phyloP scores from a whole-genome alignment of 2,888 invertebrate species.

The Tachina fera region DNA sequence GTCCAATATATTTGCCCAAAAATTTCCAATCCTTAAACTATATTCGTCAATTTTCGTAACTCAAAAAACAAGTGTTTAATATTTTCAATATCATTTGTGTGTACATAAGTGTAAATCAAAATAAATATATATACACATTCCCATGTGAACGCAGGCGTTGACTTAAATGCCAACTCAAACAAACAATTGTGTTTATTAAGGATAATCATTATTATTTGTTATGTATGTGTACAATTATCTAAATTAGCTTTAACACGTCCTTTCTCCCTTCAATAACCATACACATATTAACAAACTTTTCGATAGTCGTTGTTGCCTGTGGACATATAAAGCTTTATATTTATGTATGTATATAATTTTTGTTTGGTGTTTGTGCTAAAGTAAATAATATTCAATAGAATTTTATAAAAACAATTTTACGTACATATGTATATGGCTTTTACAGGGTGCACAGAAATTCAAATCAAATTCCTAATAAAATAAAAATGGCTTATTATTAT shows the following conservation, averaged over 20 bases:
- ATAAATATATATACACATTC: not conserved
- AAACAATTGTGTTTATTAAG: constrained; percentile 63
- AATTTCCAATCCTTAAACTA: too few species aligned
- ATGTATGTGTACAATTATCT: constrained; percentile 42
- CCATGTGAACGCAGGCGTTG: not conserved
- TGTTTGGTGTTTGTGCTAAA: not conserved
- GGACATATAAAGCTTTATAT: not conserved
- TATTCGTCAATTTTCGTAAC: not conserved
- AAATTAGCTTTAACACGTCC: constrained; percentile 54
- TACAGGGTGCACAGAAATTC: too few species aligned
- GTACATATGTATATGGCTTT: not conserved
- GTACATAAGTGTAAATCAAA: not conserved
- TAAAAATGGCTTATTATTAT: too few species aligned
- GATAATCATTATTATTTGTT: constrained; percentile 49
- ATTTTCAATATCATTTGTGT: not conserved
- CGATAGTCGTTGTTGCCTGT: not conserved
- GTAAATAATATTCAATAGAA: constrained; percentile 10
- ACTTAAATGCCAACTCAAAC: not conserved
- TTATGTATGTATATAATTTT: not conserved
- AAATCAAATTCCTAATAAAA: too few species aligned
- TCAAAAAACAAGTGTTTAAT: not conserved
- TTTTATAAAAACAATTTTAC: not conserved
- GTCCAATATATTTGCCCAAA: too few species aligned
- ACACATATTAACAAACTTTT: not conserved
- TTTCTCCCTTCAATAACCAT: constrained; percentile 38